A percentile compares a stretch with the other conserved stretches of the same genome.
Evolutionary conservation across 2,113 vertebrate genomes (phyloP).

Genomic region (Cettia cetti): DNA sequence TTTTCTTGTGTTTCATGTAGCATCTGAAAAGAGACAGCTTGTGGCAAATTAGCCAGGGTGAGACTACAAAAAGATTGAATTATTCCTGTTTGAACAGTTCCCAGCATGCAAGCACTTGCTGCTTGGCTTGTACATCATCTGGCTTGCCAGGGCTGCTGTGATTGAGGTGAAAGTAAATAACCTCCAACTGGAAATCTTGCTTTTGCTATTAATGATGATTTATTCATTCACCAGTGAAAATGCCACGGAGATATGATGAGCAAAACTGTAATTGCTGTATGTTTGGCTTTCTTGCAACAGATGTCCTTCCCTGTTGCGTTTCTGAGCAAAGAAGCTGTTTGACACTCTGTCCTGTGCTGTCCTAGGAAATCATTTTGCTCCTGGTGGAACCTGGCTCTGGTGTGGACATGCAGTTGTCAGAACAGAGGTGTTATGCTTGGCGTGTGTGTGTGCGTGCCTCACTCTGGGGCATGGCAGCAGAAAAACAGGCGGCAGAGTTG

Average conservation of each 20-base stretch:
- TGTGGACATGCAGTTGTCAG: not conserved
- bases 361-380: not conserved
- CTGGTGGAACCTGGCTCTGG: not conserved
- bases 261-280: not conserved
- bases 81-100: slow-evolving; percentile 55
- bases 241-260: not conserved
- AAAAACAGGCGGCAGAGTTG: not conserved
- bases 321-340: not conserved
- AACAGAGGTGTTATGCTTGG: not conserved
- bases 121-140: slow-evolving; percentile 19
- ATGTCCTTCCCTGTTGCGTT: not conserved
- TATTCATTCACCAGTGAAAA: not conserved
- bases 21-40: slow-evolving; percentile 41
- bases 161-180: slow-evolving; percentile 16
- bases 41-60: slow-evolving; percentile 11
- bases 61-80: slow-evolving; percentile 41
- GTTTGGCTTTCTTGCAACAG: not conserved
- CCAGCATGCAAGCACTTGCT: slow-evolving; percentile 25
- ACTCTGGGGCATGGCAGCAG: not conserved
- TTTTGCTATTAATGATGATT: not conserved
- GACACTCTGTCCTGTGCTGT: not conserved
- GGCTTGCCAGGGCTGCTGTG: slow-evolving; percentile 15
- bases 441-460: fast-evolving
- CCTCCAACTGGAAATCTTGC: not conserved
- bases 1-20: not conserved